phyloP scores from a whole-genome alignment of 2,888 invertebrate genomes.

The Philereme transversata region DNA sequence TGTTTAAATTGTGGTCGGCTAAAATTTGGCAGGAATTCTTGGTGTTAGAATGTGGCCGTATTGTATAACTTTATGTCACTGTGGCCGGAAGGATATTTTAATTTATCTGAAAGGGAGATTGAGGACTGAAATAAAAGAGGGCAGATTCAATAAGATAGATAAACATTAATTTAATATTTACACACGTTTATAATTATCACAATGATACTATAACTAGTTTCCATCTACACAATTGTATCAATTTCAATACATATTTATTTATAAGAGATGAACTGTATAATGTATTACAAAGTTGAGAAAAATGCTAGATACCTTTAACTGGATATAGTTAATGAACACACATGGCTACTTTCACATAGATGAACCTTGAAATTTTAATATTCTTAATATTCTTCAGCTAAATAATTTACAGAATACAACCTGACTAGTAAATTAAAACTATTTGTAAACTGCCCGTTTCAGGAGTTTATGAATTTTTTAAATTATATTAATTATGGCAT shows the following conservation, averaged over 20 bases:
- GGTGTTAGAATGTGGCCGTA: too few species aligned
- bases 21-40: too few species aligned
- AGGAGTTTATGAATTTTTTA: too few species aligned
- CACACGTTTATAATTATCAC: conserved; percentile 75
- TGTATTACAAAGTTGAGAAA: conserved; percentile 14
- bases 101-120: background rate
- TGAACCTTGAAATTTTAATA: too few species aligned
- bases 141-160: conserved; percentile 55
- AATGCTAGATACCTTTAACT: conserved; percentile 11
- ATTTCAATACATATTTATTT: conserved; percentile 11
- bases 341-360: conserved; percentile 22
- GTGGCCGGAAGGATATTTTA: too few species aligned
- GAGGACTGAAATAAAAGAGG: conserved; percentile 36
- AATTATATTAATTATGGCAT: too few species aligned
- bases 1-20: too few species aligned
- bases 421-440: too few species aligned
- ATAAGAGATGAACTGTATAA: background rate
- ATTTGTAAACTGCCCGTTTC: too few species aligned
- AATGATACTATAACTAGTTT: conserved; percentile 53
- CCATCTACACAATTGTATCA: conserved; percentile 21
- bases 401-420: too few species aligned
- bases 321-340: conserved; percentile 26
- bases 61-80: too few species aligned
- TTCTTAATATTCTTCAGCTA: too few species aligned
- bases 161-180: conserved; percentile 73